Percentiles rank a stretch among this genome's conserved stretches.
These are phyloP conservation scores for Tupaia chinensis DNA, from an alignment of 2,113 vertebrate species.

Conservation along the genomic window DNA sequence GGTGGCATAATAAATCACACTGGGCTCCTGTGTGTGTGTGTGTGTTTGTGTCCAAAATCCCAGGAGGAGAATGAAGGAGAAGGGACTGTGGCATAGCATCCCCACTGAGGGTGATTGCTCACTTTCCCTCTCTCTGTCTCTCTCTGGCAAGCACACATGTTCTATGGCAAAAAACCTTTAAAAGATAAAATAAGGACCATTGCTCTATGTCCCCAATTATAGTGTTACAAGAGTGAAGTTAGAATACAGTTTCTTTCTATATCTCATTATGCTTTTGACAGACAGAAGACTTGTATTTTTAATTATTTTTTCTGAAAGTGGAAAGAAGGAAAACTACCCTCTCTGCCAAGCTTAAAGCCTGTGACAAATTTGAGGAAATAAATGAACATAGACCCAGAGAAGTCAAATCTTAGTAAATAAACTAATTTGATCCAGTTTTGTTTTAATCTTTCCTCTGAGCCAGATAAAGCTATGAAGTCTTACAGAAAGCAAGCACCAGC, in stretches of 20 bases:
- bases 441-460: conserved; percentile 73
- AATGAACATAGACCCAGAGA: conserved; percentile 59
- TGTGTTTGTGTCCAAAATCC: no score
- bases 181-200: background rate
- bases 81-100: no score
- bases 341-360: conserved; percentile 70
- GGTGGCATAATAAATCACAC: no score
- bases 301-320: background rate
- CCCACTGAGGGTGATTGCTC: no score
- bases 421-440: conserved; percentile 62
- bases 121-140: no score
- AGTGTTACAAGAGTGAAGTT: background rate
- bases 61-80: no score
- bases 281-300: background rate
- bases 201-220: background rate
- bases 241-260: background rate
- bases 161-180: no score
- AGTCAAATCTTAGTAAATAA: conserved; percentile 73
- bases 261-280: background rate
- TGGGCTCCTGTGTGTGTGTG: no score
- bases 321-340: conserved; percentile 66
- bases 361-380: conserved; percentile 75
- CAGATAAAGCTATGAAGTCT: conserved; percentile 66
- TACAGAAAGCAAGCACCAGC: conserved; percentile 24
- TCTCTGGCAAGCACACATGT: no score